A percentile compares a stretch with the other conserved stretches of the same genome.
Conservation (phyloP, 2,113 vertebrate genomes). For the Gymnorhina tibicen region DNA sequence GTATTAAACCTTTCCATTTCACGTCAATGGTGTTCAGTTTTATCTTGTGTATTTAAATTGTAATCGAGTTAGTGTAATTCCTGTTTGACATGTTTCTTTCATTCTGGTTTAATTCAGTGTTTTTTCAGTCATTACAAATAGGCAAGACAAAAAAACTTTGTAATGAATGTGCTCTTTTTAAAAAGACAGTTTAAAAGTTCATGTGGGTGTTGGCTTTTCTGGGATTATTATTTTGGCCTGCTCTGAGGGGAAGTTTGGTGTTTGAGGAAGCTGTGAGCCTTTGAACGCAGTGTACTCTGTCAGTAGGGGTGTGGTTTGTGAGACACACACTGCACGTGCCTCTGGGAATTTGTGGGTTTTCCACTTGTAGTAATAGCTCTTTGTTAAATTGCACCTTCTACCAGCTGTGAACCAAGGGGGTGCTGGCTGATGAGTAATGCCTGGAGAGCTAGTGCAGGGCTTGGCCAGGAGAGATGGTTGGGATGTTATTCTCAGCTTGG, state of each 20-base stretch:
- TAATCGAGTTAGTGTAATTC: not conserved
- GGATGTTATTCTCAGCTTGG: not conserved
- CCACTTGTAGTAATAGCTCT: not conserved
- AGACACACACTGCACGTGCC: not conserved
- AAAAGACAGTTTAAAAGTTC: conserved; percentile 30
- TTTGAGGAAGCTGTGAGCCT: not conserved
- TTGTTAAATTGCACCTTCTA: not conserved
- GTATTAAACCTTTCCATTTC: not conserved
- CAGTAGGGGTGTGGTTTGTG: not conserved
- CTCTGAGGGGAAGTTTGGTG: not conserved
- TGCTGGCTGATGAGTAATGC: not conserved
- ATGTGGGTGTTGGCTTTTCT: not conserved
- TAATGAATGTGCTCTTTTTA: not conserved
- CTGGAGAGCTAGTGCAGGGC: not conserved
- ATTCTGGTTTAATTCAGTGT: not conserved
- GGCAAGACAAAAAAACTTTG: not conserved
- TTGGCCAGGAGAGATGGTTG: not conserved
- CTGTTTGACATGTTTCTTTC: not conserved
- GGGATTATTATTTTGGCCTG: not conserved
- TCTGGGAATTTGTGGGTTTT: not conserved
- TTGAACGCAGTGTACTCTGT: not conserved
- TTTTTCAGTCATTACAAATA: not conserved
- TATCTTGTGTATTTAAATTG: not conserved
- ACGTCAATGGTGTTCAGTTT: not conserved
- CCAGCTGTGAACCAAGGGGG: not conserved